A percentile compares a stretch with the other conserved stretches of the same genome.
Conservation (phyloP, 37 sponge, comb jelly and placozoan genomes). For the Amphimedon queenslandica region DNA sequence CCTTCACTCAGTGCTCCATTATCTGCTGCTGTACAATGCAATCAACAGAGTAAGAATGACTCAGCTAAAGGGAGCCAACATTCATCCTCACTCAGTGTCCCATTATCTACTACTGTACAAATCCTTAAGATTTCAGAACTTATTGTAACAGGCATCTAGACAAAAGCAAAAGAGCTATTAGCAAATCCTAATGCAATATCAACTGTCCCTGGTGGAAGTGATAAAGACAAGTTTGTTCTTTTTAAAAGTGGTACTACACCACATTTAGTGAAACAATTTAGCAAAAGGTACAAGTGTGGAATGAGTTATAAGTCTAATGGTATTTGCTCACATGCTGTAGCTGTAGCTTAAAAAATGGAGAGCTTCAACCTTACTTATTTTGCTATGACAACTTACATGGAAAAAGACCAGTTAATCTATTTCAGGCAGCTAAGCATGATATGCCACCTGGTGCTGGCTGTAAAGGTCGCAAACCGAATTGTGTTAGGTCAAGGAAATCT, state of each 20-base stretch:
- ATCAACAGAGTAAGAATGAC: too few relatives aligned
- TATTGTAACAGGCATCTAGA: too few relatives aligned
- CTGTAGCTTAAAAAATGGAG: background rate
- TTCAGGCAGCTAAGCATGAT: slow-evolving; percentile 11
- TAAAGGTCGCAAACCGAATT: slow-evolving; percentile 10
- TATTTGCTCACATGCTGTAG: background rate
- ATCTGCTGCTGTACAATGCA: too few relatives aligned
- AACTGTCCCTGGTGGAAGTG: slow-evolving; percentile 1
- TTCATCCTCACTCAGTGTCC: too few relatives aligned
- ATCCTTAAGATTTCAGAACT: too few relatives aligned
- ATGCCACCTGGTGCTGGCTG: slow-evolving; percentile 18
- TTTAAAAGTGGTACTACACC: background rate
- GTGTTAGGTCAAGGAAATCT: too few relatives aligned
- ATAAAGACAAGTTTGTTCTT: slow-evolving; percentile 2
- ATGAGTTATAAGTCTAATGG: background rate
- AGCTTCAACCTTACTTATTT: background rate
- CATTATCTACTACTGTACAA: too few relatives aligned
- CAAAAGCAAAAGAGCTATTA: too few relatives aligned
- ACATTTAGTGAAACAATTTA: background rate
- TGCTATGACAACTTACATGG: background rate
- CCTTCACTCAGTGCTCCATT: too few relatives aligned
- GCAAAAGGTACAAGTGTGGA: background rate
- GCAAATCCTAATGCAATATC: too few relatives aligned
- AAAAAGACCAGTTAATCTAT: background rate
- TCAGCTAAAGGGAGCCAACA: too few relatives aligned